Evolutionary conservation across 2,113 vertebrate genomes (phyloP).

Genomic region (Hippocampus zosterae): DNA sequence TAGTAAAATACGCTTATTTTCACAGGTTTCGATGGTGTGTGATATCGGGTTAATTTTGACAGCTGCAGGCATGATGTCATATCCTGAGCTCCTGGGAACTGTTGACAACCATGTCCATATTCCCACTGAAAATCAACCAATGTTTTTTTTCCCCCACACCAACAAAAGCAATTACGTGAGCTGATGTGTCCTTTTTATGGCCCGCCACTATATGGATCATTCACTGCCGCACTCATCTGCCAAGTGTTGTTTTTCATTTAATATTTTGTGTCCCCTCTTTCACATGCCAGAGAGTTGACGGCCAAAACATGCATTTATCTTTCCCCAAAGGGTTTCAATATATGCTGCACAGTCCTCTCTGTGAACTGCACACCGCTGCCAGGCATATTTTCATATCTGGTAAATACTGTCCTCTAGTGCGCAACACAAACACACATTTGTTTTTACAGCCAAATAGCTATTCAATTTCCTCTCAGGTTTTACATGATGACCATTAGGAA

Average conservation of each 20-base stretch:
- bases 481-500: background rate
- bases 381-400: slow-evolving; percentile 34
- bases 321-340: background rate
- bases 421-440: slow-evolving; percentile 14
- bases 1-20: slow-evolving; percentile 5
- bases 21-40: slow-evolving; percentile 15
- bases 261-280: slow-evolving; percentile 27
- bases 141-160: too few relatives aligned
- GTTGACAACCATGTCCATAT: slow-evolving; percentile 9
- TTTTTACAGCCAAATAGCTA: background rate
- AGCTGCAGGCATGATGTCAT: slow-evolving; percentile 7
- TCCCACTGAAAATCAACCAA: background rate
- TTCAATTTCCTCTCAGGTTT: background rate
- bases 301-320: background rate
- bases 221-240: background rate
- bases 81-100: slow-evolving; percentile 17
- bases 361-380: slow-evolving; percentile 43
- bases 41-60: slow-evolving; percentile 10
- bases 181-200: slow-evolving; percentile 16
- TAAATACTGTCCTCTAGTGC: slow-evolving; percentile 63
- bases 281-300: slow-evolving; percentile 11
- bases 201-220: slow-evolving; percentile 9
- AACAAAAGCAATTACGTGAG: background rate
- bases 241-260: background rate
- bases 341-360: slow-evolving; percentile 13